Evolutionary conservation across 2,113 vertebrate species (phyloP), one percentile per base, ranked within the genome.

Genomic region (Saimiri boliviensis): DNA sequence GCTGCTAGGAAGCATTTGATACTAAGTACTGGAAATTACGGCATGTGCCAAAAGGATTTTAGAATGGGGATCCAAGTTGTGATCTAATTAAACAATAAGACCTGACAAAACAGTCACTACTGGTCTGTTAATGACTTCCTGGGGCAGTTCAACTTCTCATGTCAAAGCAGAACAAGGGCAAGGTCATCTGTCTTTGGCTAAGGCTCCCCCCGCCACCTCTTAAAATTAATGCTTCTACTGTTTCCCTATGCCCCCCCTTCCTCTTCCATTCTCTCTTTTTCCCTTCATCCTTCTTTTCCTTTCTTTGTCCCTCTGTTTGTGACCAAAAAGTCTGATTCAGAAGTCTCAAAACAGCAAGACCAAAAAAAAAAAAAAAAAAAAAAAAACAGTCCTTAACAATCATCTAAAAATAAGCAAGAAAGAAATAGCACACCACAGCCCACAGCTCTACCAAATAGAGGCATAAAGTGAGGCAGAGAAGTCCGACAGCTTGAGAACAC

Each of bases 51-150:
- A 98, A 98, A 98, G 95, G 98, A 98, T 98, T 99, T 98, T 97
- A 97, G 96, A 98, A 98, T 94, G 98, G 97, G 94, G 95, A 98
- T 97, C 97, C 98, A 98, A 98, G 95, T 98, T 98, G 98, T 99
- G 98, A 98, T 98, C 98, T 99, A 99, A 99, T 99, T 99, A 99
- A 99, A 98, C 98, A 98, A 98, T 98, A 98, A 98, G 98, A 98
- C 98, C 95, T 98, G 98, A 99, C 98, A 99, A 99, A 99, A 98
- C 95, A 98, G 98, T 98, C 97, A 98, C 98, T 96, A 97, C 98
- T 98, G 32, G 95, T 98, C 97, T 98, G 95, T 98, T 98, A 99
- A 98, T 98, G 97, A 98, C 98, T 98, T 98, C 98, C 98, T 0
- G 97, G 98, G 98, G 98, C 98, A 98, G 97, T 98, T 98, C 97